Conservation (phyloP, 2,797 vertebrate genomes). For the Apogon talboti region DNA sequence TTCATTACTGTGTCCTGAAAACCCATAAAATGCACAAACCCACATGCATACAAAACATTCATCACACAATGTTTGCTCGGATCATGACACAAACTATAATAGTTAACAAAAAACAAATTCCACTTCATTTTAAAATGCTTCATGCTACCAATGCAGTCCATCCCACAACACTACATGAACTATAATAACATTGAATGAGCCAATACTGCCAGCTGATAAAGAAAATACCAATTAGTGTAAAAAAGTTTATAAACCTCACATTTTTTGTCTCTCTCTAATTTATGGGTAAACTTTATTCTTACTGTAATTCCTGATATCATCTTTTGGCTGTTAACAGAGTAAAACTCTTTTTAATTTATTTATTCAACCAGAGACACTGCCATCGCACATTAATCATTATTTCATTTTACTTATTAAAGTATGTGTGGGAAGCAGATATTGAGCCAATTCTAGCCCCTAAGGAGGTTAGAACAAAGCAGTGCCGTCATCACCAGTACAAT, state of each 20-base stretch:
- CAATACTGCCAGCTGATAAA: neutral
- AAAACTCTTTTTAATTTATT: neutral
- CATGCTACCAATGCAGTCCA: neutral
- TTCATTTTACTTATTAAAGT: no score
- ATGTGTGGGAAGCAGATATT: no score
- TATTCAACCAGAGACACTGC: no score
- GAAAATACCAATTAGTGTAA: neutral
- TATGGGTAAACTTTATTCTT: neutral
- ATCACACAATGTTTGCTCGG: constrained; percentile 5
- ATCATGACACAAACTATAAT: constrained; percentile 5
- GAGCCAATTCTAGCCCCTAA: no score
- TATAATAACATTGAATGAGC: neutral
- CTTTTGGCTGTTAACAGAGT: neutral
- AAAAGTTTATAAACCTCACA: neutral
- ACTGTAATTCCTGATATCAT: neutral
- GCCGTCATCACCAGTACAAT: no score
- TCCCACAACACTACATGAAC: neutral
- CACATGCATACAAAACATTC: constrained; percentile 1
- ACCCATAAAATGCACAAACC: neutral
- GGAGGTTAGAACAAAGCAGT: no score
- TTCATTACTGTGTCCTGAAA: constrained; percentile 8
- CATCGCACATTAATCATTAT: no score
- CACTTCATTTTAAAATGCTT: constrained; percentile 13
- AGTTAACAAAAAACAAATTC: constrained; percentile 22
- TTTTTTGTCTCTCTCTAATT: neutral